A percentile compares a stretch with the other conserved stretches of the same genome.
Conservation (phyloP, 2,797 vertebrate genomes). For the Sebastes elongatus region DNA sequence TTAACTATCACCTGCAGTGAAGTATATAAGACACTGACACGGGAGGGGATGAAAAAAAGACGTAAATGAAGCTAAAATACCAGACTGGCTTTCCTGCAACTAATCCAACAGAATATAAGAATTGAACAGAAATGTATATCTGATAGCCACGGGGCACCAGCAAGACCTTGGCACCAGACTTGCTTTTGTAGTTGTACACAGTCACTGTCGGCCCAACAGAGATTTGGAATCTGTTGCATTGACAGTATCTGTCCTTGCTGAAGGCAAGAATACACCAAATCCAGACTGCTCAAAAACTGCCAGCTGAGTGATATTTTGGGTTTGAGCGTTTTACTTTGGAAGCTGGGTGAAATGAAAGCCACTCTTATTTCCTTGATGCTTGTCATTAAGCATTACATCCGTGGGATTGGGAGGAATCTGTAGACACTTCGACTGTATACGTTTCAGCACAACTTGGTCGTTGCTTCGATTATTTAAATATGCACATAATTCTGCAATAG, state of each 20-base stretch:
- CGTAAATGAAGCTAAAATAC: background rate
- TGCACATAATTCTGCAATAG: background rate
- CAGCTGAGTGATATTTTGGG: conserved; percentile 4
- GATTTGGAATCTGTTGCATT: conserved; percentile 19
- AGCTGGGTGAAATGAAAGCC: background rate
- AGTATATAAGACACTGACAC: background rate
- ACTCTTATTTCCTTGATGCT: conserved; percentile 2
- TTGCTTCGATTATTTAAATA: background rate
- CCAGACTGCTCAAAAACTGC: conserved; percentile 9
- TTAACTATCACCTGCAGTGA: conserved; percentile 2
- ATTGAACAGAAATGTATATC: conserved; percentile 18
- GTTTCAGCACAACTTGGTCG: background rate
- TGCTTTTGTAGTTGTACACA: conserved; percentile 29
- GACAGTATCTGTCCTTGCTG: conserved; percentile 40
- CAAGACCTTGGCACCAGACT: conserved; percentile 2
- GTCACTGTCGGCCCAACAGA: background rate
- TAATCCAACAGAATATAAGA: conserved; percentile 3
- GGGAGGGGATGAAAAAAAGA: background rate
- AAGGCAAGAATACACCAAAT: conserved; percentile 27
- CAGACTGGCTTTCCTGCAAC: background rate
- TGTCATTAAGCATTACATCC: background rate
- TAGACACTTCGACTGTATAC: background rate
- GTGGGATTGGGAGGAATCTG: background rate
- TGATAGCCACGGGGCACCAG: conserved; percentile 6
- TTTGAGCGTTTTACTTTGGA: conserved; percentile 4